A percentile compares a stretch with the other conserved stretches of the same genome.
These are phyloP conservation scores for Anthopleura sola DNA, from an alignment of 64 coral and sea anemone species.

Conservation along the genomic window DNA sequence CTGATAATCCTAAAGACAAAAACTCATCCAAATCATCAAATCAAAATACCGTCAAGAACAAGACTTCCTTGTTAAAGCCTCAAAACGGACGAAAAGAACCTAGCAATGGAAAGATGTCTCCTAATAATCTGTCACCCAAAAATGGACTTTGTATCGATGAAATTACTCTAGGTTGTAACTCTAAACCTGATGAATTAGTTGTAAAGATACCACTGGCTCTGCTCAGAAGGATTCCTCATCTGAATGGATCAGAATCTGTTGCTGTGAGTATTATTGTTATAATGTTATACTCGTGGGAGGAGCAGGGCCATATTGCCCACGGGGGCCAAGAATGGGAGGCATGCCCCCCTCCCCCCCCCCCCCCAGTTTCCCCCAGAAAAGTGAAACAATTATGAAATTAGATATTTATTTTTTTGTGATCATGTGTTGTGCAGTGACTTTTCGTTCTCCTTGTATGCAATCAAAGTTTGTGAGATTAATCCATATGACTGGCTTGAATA, in stretches of 20 bases:
- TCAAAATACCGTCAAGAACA: slow-evolving; percentile 6
- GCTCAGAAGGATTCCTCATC: slow-evolving; percentile 78
- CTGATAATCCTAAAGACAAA: neutral
- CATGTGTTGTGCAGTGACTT: too few species aligned
- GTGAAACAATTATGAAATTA: too few species aligned
- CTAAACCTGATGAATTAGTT: slow-evolving; percentile 77
- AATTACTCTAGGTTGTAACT: slow-evolving; percentile 51
- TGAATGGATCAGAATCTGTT: slow-evolving; percentile 33
- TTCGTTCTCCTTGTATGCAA: too few species aligned
- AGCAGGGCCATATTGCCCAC: too few species aligned
- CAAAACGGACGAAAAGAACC: slow-evolving; percentile 37
- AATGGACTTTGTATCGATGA: slow-evolving; percentile 35
- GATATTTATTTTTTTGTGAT: too few species aligned
- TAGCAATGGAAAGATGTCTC: slow-evolving; percentile 35
- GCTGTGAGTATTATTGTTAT: slow-evolving; percentile 24
- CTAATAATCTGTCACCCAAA: slow-evolving; percentile 21
- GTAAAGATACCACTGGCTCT: slow-evolving; percentile 91
- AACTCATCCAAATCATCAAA: slow-evolving; percentile 18
- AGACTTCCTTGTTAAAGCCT: neutral
- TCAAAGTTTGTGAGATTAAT: too few species aligned
- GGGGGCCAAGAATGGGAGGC: too few species aligned
- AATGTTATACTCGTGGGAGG: neutral
- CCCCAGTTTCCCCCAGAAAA: too few species aligned
- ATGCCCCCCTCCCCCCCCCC: neutral
- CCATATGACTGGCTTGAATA: too few species aligned